Conservation (phyloP, 2,888 invertebrate genomes). For the Tetranychus piercei region DNA sequence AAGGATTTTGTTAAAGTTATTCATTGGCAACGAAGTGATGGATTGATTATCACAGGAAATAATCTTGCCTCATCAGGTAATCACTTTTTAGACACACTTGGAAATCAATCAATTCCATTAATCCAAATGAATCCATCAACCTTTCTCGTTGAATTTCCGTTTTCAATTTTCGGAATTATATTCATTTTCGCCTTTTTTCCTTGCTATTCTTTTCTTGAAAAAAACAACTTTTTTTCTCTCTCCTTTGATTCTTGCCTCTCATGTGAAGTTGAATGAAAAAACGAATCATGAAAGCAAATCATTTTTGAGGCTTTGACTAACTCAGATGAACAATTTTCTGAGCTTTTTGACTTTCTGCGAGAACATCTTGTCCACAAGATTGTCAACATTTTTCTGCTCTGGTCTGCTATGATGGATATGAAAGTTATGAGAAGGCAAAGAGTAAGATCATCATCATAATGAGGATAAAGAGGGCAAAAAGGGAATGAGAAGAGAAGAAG, state of each 20-base stretch:
- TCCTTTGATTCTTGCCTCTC: too few relatives aligned
- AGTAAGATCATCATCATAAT: too few relatives aligned
- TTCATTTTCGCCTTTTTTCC: neutral
- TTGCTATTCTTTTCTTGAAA: neutral
- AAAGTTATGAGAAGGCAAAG: too few relatives aligned
- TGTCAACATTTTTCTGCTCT: too few relatives aligned
- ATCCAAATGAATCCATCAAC: slow-evolving; percentile 1
- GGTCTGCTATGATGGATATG: too few relatives aligned
- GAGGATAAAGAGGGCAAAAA: too few relatives aligned
- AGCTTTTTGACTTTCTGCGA: too few relatives aligned
- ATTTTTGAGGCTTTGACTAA: too few relatives aligned
- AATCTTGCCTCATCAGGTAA: slow-evolving; percentile 6
- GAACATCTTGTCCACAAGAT: too few relatives aligned
- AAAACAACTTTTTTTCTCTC: neutral
- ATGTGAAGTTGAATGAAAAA: too few relatives aligned
- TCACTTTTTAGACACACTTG: neutral
- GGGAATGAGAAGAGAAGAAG: neutral
- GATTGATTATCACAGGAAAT: slow-evolving; percentile 20
- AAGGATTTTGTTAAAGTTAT: slow-evolving; percentile 27
- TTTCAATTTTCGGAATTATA: neutral
- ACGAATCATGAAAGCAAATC: too few relatives aligned
- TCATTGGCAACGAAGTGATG: slow-evolving; percentile 26
- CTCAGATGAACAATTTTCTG: too few relatives aligned
- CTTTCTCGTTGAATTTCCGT: neutral
- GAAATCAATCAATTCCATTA: neutral